phyloP scores from a whole-genome alignment of 2,797 vertebrate genomes.

The Benthosema pterotum region DNA sequence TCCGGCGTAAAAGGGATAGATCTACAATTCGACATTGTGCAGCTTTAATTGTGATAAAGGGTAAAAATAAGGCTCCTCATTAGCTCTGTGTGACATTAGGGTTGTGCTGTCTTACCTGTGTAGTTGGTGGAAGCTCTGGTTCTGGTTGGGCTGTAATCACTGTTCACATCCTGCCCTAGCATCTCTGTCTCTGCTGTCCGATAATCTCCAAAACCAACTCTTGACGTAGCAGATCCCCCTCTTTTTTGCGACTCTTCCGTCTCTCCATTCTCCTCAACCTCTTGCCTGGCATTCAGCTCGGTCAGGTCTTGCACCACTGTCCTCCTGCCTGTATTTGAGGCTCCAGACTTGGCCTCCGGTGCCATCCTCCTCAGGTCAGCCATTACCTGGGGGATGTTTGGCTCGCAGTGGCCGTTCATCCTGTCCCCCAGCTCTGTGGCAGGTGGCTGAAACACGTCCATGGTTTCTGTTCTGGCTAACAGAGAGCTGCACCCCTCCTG shows the following conservation, averaged over 20 bases:
- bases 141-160: slow-evolving; percentile 67
- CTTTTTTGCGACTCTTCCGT: slow-evolving; percentile 29
- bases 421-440: slow-evolving; percentile 56
- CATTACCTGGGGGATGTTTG: slow-evolving; percentile 52
- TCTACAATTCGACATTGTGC: no score
- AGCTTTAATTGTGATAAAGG: no score
- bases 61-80: no score
- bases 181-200: slow-evolving; percentile 79
- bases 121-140: slow-evolving; percentile 84
- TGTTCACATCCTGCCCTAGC: slow-evolving; percentile 71
- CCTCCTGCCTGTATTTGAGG: slow-evolving; percentile 67
- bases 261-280: slow-evolving; percentile 56
- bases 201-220: slow-evolving; percentile 54
- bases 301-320: slow-evolving; percentile 64
- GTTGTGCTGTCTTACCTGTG: slow-evolving; percentile 75
- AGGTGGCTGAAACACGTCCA: slow-evolving; percentile 75
- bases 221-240: slow-evolving; percentile 43
- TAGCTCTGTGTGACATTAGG: no score
- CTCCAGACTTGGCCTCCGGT: slow-evolving; percentile 63
- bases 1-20: no score
- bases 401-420: slow-evolving; percentile 60
- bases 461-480: slow-evolving; percentile 72
- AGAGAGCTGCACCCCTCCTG: slow-evolving; percentile 69
- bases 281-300: slow-evolving; percentile 63
- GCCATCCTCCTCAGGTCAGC: slow-evolving; percentile 62